Evolutionary conservation across 2,888 invertebrate genomes (phyloP), one percentile per base, ranked within the genome.

Genomic region (Autographa pulchrina): DNA sequence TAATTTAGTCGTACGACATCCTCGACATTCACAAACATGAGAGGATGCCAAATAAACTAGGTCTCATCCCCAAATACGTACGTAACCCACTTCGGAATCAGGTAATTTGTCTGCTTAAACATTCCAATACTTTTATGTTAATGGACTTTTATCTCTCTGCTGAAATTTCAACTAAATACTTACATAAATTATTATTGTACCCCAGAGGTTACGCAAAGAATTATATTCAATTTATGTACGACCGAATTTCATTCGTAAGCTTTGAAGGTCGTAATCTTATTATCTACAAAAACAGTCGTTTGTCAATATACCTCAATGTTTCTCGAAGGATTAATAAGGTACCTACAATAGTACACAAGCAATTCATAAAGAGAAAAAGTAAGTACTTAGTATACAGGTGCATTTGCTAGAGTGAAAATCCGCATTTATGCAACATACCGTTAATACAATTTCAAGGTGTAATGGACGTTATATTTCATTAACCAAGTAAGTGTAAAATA

Each of bases 1-100:
- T 80, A 82, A 80, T 82, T 68, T 82, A 72, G 62, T 56, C n/a
- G 52, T 54, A 38, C 31, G 67, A 72, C 62, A 72, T 77, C 58
- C 48, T 63, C 60, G 65, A 74, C 70, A 65, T 69, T 72, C 82
- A 76, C 69, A 84, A 76, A 82, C 64, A 72, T 70, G 70, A 54
- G 60, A n/a, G 56, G 54, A 65, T 70, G 73, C 74, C 75, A 74
- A 76, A 84, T 77, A 74, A 71, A 72, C 75, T 73, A 72, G 68
- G 61, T 48, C 71, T 66, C 69, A 63, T 69, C 38, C 69, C 59
- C 56, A 67, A 74, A 77, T 52, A 74, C 70, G n/a, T n/a, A n/a
- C n/a, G 72, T 68, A 77, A 70, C 74, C 62, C 62, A 78, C 75
- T 75, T 81, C 61, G 67, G 56, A 73, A 74, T 76, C 70, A 65